Conservation (phyloP, 2,797 vertebrate species). For the Mastacembelus armatus region DNA sequence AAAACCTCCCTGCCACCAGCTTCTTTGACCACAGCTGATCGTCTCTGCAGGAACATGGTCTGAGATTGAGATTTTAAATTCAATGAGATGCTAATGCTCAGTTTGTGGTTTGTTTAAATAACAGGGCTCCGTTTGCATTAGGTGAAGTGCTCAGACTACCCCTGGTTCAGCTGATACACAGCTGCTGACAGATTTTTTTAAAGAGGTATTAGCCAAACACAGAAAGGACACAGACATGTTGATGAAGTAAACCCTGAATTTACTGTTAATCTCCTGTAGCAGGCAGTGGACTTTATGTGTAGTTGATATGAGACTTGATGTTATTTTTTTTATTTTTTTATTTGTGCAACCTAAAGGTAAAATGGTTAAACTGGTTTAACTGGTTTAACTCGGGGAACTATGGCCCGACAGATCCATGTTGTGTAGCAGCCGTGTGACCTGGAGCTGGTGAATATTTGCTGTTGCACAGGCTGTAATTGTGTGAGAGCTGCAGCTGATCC, state of each 20-base stretch:
- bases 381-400: too few relatives aligned
- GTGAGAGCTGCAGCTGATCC: constrained; percentile 24
- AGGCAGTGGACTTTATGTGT: too few relatives aligned
- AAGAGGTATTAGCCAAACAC: too few relatives aligned
- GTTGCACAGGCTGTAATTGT: constrained; percentile 4
- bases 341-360: neutral
- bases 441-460: constrained; percentile 10
- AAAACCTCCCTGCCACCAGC: neutral
- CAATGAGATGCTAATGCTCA: constrained; percentile 8
- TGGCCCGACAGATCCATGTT: too few relatives aligned
- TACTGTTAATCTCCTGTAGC: too few relatives aligned
- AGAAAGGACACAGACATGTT: too few relatives aligned
- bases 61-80: neutral
- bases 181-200: too few relatives aligned
- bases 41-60: neutral
- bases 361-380: neutral
- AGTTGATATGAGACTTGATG: neutral
- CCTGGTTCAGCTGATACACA: too few relatives aligned
- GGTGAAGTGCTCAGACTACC: too few relatives aligned
- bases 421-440: too few relatives aligned
- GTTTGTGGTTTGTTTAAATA: constrained; percentile 3
- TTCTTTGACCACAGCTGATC: neutral
- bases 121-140: neutral
- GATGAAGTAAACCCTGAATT: too few relatives aligned
- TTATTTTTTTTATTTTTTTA: neutral